Base-by-base conservation (phyloP, 2,888 invertebrate genomes). In the Peribatodes rhomboidaria region DNA sequence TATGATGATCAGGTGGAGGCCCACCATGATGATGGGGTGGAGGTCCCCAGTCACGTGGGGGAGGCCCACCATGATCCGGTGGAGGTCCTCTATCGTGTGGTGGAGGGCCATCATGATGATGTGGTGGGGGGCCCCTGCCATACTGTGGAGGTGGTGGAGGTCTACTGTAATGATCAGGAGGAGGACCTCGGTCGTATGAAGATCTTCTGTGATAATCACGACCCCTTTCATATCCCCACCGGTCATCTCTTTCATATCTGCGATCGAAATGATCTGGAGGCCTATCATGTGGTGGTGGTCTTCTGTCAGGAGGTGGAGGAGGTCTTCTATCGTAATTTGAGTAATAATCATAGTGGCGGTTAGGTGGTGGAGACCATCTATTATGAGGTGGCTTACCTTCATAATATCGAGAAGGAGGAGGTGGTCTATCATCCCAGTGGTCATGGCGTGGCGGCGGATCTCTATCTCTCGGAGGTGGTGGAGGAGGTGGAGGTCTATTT, bases 301-400 rank as follows among this genome's bases (percentile, higher is more conserved):
- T 11, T 47, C 37, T 20, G 9, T 52, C 46, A 14, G 47, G 31
- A 16, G 61, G 61, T 11, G 61, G 55, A 18, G 41, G 55, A 49
- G 56, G 47, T 53, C 47, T 65, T 63, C 61, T 27, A 67, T 63
- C 31, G 37, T 57, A 33, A 33, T 70, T 55, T 57, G 65, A 55
- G 9, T 13, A 44, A 35, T 55, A 55, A 20, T 44, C 44, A 39
- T 53, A 42, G 2, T 61, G 20, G 50, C 68, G 61, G 14, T 64
- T 60, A 16, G 61, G 73, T 2, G 72, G 64, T 1, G 72, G 69
- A 10, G 61, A 68, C n/a, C 61, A 31, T 62, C 69, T 44, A 44
- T 69, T 50, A 67, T 69, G 18, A 33, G 66, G 66, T 11, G 59
- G 63, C 31, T 59, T 68, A 44, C 50, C 47, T 57, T 58, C 44